A percentile compares a stretch with the other conserved stretches of the same genome.
Conservation (phyloP, 2,888 invertebrate species). For the Drosophila macrospina region DNA sequence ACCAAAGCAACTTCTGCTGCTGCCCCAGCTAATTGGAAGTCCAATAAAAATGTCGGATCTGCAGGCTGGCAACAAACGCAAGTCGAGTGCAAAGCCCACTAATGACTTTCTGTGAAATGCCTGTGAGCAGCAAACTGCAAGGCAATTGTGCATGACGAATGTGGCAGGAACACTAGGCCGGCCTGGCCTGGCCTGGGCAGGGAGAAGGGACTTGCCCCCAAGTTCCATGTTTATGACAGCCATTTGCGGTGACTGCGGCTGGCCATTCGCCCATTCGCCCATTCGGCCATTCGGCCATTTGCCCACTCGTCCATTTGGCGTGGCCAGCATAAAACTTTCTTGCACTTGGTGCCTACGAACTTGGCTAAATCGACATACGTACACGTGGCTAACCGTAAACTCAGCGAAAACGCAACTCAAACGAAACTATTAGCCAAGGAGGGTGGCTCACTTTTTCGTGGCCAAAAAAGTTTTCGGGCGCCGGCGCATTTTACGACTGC, state of each 20-base stretch:
- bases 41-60: slow-evolving; percentile 82
- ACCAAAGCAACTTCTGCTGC: slow-evolving; percentile 47
- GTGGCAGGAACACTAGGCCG: slow-evolving; percentile 63
- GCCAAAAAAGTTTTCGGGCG: slow-evolving; percentile 66
- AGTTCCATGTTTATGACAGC: slow-evolving; percentile 71
- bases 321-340: slow-evolving; percentile 67
- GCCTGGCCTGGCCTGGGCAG: too few species aligned
- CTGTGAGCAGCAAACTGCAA: slow-evolving; percentile 59
- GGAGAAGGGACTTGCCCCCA: slow-evolving; percentile 14
- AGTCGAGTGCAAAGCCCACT: slow-evolving; percentile 77
- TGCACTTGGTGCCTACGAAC: slow-evolving; percentile 53
- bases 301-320: slow-evolving; percentile 10
- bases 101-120: slow-evolving; percentile 78
- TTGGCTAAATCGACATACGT: slow-evolving; percentile 62
- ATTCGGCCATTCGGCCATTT: slow-evolving; percentile 7
- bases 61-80: slow-evolving; percentile 68
- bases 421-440: slow-evolving; percentile 61
- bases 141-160: slow-evolving; percentile 80
- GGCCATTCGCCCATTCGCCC: slow-evolving; percentile 44
- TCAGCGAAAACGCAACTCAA: slow-evolving; percentile 27
- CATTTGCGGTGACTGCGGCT: slow-evolving; percentile 72
- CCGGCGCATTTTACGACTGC: slow-evolving; percentile 65
- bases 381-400: slow-evolving; percentile 67
- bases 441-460: slow-evolving; percentile 17
- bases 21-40: slow-evolving; percentile 78